Evolutionary conservation across 2,888 invertebrate species (phyloP).

Genomic region (Melipona bicolor): DNA sequence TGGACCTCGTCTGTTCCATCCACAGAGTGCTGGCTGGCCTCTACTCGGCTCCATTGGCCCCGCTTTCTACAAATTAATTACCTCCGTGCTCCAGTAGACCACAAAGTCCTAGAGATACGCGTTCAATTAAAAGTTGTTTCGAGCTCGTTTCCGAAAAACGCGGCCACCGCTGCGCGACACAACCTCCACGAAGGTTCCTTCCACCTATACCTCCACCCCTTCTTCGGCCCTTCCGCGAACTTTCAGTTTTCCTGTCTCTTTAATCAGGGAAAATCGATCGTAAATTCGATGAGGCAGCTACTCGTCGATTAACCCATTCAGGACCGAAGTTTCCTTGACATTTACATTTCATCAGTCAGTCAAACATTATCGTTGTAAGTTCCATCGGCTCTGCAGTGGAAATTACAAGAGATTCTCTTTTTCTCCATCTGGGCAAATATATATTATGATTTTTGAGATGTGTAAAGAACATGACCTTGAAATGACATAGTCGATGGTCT

Average conservation of each 20-base stretch:
- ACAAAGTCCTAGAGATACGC: conserved; percentile 3
- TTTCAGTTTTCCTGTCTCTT: not conserved
- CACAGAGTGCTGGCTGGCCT: conserved; percentile 1
- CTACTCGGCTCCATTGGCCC: conserved; percentile 7
- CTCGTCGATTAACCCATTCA: not conserved
- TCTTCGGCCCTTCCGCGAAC: not conserved
- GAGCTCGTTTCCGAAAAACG: conserved; percentile 3
- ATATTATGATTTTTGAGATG: not conserved
- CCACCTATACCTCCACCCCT: no score
- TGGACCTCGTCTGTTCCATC: conserved; percentile 17
- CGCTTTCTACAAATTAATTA: conserved; percentile 43
- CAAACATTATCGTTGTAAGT: not conserved
- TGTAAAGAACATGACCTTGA: no score
- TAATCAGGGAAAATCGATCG: not conserved
- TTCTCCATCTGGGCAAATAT: no score
- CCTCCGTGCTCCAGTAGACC: conserved; percentile 7
- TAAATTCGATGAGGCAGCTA: not conserved
- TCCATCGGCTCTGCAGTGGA: not conserved
- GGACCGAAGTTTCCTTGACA: not conserved
- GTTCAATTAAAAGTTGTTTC: conserved; percentile 36
- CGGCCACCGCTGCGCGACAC: no score
- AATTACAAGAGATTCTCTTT: no score
- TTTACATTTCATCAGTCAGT: not conserved
- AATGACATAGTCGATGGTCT: no score
- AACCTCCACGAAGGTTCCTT: no score